These are phyloP conservation scores for Philotrypesis tridentata DNA, from an alignment of 1,140 invertebrate genomes.

Conservation along the genomic window DNA sequence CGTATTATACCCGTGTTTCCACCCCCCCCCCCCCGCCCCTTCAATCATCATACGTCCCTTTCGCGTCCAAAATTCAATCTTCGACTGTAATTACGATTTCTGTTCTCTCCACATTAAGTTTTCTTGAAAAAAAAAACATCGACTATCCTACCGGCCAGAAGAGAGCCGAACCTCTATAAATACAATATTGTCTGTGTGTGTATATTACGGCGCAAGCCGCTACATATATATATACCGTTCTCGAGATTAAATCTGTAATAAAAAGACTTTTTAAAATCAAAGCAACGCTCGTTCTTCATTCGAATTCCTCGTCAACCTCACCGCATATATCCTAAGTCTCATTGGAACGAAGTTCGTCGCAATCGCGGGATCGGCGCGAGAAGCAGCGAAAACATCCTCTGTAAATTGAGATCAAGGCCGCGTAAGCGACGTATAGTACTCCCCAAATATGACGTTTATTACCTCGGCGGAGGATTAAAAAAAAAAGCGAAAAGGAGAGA, in stretches of 20 bases:
- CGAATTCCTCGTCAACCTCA: background rate
- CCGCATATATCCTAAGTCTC: too few species aligned
- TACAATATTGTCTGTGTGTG: constrained; percentile 56
- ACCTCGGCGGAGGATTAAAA: too few species aligned
- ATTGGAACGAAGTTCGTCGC: too few species aligned
- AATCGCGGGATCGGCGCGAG: too few species aligned
- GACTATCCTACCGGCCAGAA: background rate
- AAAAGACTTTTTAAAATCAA: constrained; percentile 60
- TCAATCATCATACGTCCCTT: constrained; percentile 14
- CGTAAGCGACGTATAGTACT: too few species aligned
- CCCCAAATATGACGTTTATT: too few species aligned
- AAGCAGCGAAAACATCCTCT: too few species aligned
- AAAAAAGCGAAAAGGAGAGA: too few species aligned
- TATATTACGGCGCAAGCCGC: constrained; percentile 64
- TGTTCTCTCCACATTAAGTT: constrained; percentile 12
- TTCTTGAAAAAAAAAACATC: constrained; percentile 21
- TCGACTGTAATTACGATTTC: background rate
- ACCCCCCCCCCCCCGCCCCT: background rate
- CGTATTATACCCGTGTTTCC: constrained; percentile 50
- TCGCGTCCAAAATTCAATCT: background rate
- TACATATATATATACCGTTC: constrained; percentile 60
- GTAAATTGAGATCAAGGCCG: background rate
- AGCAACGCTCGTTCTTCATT: constrained; percentile 25
- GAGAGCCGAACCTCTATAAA: constrained; percentile 48
- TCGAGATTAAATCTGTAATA: constrained; percentile 61